phyloP scores from a whole-genome alignment of 2,888 invertebrate genomes.

The Drosophila gaucha region DNA sequence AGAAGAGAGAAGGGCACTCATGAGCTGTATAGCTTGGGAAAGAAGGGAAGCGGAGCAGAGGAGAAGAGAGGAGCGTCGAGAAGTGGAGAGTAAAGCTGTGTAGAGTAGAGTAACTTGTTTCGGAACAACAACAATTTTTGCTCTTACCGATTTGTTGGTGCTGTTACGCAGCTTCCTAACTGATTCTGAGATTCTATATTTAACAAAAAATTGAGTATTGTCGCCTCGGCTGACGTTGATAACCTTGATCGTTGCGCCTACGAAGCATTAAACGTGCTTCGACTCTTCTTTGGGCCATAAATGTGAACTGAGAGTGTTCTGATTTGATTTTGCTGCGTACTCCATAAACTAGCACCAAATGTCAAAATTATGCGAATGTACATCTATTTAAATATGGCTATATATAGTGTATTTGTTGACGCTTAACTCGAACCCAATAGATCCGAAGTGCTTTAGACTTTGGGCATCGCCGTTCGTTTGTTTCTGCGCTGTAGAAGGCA shows the following conservation, averaged over 20 bases:
- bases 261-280: conserved; percentile 44
- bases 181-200: conserved; percentile 24
- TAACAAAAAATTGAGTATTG: conserved; percentile 15
- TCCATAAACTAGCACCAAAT: not conserved
- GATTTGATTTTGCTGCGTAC: conserved; percentile 12
- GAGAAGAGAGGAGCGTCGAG: not conserved
- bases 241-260: conserved; percentile 67
- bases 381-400: not conserved
- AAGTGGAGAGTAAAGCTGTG: not conserved
- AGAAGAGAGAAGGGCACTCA: too few species aligned
- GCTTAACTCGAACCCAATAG: too few species aligned
- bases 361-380: not conserved
- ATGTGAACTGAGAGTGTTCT: not conserved
- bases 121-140: not conserved
- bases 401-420: not conserved
- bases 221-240: conserved; percentile 33
- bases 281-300: conserved; percentile 11
- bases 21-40: too few species aligned
- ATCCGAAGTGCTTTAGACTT: not conserved
- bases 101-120: conserved; percentile 49
- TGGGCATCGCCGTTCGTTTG: not conserved
- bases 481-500: not conserved
- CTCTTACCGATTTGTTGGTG: conserved; percentile 10
- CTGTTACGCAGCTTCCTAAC: conserved; percentile 58
- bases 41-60: not conserved